Base-by-base conservation (phyloP, 2,113 vertebrate species). In the Rhea pennata region DNA sequence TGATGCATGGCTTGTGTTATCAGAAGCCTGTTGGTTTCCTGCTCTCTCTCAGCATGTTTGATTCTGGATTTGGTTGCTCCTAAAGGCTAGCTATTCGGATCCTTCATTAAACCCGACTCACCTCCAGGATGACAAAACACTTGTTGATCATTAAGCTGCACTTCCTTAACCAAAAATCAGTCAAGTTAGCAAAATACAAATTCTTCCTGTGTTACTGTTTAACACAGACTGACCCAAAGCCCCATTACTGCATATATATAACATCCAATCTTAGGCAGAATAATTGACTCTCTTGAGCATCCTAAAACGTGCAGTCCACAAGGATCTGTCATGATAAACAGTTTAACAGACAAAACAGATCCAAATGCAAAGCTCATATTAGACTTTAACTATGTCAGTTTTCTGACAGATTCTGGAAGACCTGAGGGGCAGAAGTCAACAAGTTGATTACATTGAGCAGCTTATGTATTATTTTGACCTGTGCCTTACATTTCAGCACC, bases 391-490 rank as follows among this genome's bases (percentile, higher is more conserved):
- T 20, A 9, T 6, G 24, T 20, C 51, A 58, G 48, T 56, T 80
- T 90, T 67, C 67, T 83, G 72, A 42, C 36, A 93, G 82, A 44
- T 86, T 94, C 73, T 84, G 40, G 59, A 92, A 95, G 77, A 87
- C 36, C 6, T 48, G 50, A 83, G 78, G 33, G n/a, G 78, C 62
- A 93, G 84, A 90, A 96, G 94, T 93, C 82, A 93, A 86, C 56
- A 83, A 86, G 90, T 59, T 91, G 90, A 92, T 92, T 88, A 94
- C 65, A 74, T 21, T 74, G 82, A 97, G 72, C 75, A 72, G 65
- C 70, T 94, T 88, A 93, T 16, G 31, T 54, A 80, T 89, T 89
- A 73, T 90, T 90, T 74, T 90, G 85, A 90, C 72, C 79, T 75
- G 65, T 85, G 85, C 62, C 48, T 87, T 66, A 85, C 13, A 15